These are phyloP conservation scores for Borostomias antarcticus DNA, from an alignment of 2,797 vertebrate genomes.

Conservation along the genomic window DNA sequence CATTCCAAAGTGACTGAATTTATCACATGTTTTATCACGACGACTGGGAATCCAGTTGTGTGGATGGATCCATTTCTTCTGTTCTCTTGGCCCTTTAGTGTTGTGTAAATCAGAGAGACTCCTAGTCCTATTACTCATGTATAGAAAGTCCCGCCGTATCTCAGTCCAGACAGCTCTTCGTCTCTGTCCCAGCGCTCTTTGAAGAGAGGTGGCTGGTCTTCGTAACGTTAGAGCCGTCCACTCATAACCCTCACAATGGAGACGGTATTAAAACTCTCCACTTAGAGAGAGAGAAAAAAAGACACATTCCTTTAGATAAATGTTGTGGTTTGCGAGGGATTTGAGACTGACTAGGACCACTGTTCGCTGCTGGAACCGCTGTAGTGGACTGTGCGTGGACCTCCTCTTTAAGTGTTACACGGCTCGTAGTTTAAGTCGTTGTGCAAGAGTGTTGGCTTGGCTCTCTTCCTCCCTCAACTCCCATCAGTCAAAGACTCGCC, in stretches of 20 bases:
- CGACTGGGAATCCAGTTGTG: slow-evolving; percentile 25
- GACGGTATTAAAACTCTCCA: slow-evolving; percentile 27
- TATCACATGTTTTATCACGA: slow-evolving; percentile 42
- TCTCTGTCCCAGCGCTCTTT: slow-evolving; percentile 50
- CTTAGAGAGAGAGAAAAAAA: slow-evolving; percentile 22
- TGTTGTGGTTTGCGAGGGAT: neutral
- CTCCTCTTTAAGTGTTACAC: too few species aligned
- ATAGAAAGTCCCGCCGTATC: slow-evolving; percentile 56
- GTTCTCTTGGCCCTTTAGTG: slow-evolving; percentile 48
- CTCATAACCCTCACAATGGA: slow-evolving; percentile 26
- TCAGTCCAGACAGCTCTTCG: slow-evolving; percentile 52
- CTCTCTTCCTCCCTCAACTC: too few species aligned
- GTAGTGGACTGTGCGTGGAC: neutral
- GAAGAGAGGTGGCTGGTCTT: slow-evolving; percentile 54
- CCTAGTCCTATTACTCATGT: slow-evolving; percentile 59
- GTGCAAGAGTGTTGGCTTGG: too few species aligned
- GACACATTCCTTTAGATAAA: slow-evolving; percentile 19
- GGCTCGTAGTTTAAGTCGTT: too few species aligned
- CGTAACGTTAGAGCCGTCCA: slow-evolving; percentile 47
- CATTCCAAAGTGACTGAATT: neutral
- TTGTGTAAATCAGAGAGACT: slow-evolving; percentile 53
- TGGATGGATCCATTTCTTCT: slow-evolving; percentile 41
- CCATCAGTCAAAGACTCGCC: too few species aligned
- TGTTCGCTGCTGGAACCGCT: neutral
- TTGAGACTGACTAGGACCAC: neutral